Conservation (phyloP, 2,888 invertebrate species). For the Ommatoiulus sabulosus region DNA sequence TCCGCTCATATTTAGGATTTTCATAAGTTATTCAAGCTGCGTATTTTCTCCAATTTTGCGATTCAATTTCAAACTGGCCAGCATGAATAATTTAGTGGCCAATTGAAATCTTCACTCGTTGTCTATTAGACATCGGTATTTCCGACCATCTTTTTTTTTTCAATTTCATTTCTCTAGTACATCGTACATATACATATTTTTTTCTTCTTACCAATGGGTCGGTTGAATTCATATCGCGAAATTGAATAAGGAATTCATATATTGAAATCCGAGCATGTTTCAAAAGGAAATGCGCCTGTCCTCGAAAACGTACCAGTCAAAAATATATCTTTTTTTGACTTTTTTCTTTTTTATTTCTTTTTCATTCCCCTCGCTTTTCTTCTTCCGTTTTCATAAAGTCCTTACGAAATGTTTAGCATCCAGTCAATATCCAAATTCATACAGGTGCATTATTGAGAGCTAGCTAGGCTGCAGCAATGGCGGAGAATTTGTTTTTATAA, state of each 20-base stretch:
- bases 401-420: constrained; percentile 24
- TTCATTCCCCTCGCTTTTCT: constrained; percentile 17
- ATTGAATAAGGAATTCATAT: constrained; percentile 44
- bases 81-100: neutral
- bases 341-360: neutral
- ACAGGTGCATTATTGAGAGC: constrained; percentile 47
- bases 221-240: neutral
- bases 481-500: constrained; percentile 52
- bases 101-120: constrained; percentile 2
- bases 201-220: neutral
- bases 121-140: neutral
- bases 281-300: constrained; percentile 18
- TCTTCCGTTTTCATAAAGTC: constrained; percentile 20
- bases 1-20: too few relatives aligned
- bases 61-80: neutral
- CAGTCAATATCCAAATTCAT: constrained; percentile 50
- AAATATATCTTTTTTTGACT: constrained; percentile 15
- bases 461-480: neutral
- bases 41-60: neutral
- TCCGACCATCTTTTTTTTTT: neutral
- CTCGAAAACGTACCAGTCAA: neutral
- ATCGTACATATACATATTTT: neutral
- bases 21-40: too few relatives aligned
- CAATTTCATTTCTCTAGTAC: neutral
- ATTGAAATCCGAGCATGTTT: neutral